phyloP scores from a whole-genome alignment of 2,888 invertebrate species.

The Spodoptera littoralis region DNA sequence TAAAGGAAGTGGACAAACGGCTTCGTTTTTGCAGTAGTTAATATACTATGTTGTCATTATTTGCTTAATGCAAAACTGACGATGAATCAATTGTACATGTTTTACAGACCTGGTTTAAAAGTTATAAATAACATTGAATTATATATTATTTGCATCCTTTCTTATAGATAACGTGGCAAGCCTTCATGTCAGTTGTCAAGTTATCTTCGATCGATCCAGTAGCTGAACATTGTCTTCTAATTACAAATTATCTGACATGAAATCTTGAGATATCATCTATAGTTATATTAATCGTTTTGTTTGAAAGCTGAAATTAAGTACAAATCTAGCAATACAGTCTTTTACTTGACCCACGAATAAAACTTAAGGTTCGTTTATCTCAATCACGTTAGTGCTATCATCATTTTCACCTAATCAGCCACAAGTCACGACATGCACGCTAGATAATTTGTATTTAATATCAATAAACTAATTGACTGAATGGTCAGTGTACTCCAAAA shows the following conservation, averaged over 20 bases:
- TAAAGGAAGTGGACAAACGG: conserved; percentile 27
- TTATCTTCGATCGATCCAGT: conserved; percentile 32
- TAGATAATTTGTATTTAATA: no score
- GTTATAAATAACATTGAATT: neutral
- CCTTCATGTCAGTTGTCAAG: conserved; percentile 25
- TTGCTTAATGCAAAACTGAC: neutral
- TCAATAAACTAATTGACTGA: no score
- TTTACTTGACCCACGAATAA: no score
- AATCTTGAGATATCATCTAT: conserved; percentile 30
- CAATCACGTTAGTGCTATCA: no score
- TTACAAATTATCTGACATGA: conserved; percentile 37
- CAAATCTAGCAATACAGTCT: no score
- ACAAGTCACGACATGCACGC: no score
- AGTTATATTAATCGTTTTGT: conserved; percentile 25
- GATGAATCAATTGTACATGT: neutral
- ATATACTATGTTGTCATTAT: conserved; percentile 3
- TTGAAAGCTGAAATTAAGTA: conserved; percentile 2
- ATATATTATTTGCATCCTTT: neutral
- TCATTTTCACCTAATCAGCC: no score
- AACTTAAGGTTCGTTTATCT: no score
- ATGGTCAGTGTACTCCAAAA: no score
- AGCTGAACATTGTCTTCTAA: conserved; percentile 31
- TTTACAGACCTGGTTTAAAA: neutral
- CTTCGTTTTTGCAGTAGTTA: conserved; percentile 8
- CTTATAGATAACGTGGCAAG: conserved; percentile 9